A percentile compares a stretch with the other conserved stretches of the same genome.
Conservation (phyloP, 2,888 invertebrate species). For the Drosophila atripex region DNA sequence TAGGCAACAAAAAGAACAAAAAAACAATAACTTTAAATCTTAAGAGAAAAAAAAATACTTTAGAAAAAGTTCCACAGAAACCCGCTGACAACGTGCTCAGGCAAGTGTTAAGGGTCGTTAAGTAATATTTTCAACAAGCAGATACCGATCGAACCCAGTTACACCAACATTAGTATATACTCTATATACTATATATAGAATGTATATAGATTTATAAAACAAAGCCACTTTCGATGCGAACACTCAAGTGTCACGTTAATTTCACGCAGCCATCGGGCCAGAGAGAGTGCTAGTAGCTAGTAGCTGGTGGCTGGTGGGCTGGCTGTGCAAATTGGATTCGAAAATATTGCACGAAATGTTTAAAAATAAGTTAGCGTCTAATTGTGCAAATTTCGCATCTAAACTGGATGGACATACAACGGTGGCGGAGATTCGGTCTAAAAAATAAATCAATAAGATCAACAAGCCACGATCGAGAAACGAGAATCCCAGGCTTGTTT, state of each 20-base stretch:
- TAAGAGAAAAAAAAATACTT: no score
- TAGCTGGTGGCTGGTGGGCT: no score
- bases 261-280: conserved; percentile 42
- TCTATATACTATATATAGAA: conserved; percentile 8
- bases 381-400: conserved; percentile 45
- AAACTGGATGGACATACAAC: not conserved
- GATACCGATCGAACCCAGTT: no score
- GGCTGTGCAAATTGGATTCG: conserved; percentile 60
- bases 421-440: not conserved
- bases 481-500: conserved; percentile 14
- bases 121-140: not conserved
- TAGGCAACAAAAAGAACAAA: no score
- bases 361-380: conserved; percentile 57
- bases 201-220: conserved; percentile 1
- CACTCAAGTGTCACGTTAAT: conserved; percentile 66
- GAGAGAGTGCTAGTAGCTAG: no score
- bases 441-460: conserved; percentile 56
- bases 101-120: conserved; percentile 2
- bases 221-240: conserved; percentile 26
- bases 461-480: not conserved
- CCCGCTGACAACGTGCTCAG: not conserved
- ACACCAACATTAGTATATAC: conserved; percentile 28
- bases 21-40: no score
- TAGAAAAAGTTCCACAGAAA: no score
- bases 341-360: conserved; percentile 66